Conservation (phyloP, 2,888 invertebrate species). For the Endotricha flammealis region DNA sequence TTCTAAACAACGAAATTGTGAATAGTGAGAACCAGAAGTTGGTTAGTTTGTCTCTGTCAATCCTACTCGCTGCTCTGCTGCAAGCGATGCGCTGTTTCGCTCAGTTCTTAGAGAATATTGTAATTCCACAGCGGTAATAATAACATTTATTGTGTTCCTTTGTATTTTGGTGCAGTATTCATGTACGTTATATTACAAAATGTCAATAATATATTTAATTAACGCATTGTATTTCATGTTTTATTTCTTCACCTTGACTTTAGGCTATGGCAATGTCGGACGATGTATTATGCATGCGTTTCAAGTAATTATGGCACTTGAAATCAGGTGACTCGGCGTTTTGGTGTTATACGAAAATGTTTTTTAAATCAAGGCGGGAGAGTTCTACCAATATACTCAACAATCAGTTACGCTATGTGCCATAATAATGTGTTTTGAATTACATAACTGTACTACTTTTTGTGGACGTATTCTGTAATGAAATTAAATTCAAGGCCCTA, state of each 20-base stretch:
- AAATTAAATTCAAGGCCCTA: background rate
- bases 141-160: conserved; percentile 40
- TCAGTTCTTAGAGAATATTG: conserved; percentile 79
- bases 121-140: conserved; percentile 66
- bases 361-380: background rate
- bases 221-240: conserved; percentile 44
- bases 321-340: background rate
- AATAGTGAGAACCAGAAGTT: conserved; percentile 69
- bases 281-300: background rate
- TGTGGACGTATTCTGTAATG: background rate
- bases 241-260: conserved; percentile 30
- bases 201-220: conserved; percentile 62
- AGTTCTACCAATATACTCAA: background rate
- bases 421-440: background rate
- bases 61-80: conserved; percentile 78
- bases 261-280: background rate
- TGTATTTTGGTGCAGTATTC: conserved; percentile 64
- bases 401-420: background rate
- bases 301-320: conserved; percentile 3
- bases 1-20: conserved; percentile 62
- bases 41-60: conserved; percentile 79
- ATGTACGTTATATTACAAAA: conserved; percentile 40
- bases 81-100: conserved; percentile 81
- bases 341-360: background rate
- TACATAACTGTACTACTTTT: background rate